A percentile compares a stretch with the other conserved stretches of the same genome.
These are phyloP conservation scores for Stomatorhinus ivindoensis DNA, from an alignment of 2,113 vertebrate species.

Conservation along the genomic window DNA sequence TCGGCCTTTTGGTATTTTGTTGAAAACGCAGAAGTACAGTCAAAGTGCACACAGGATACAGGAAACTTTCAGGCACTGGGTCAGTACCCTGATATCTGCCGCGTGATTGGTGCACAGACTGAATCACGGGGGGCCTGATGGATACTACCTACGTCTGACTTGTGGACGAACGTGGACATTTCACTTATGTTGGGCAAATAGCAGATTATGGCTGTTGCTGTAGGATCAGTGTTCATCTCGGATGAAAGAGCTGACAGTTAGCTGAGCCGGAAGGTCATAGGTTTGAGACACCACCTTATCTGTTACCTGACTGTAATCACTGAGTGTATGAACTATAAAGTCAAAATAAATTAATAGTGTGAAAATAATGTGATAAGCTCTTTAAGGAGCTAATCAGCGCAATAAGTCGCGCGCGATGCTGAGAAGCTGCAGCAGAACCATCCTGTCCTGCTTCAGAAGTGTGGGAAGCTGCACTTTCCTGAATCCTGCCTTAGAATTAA, in stretches of 20 bases:
- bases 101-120: neutral
- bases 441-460: neutral
- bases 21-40: neutral
- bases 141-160: neutral
- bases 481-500: neutral
- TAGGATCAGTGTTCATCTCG: neutral
- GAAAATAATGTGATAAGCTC: neutral
- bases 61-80: neutral
- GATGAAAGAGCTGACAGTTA: neutral
- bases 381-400: neutral
- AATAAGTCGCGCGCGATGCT: neutral
- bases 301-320: neutral
- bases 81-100: neutral
- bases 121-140: neutral
- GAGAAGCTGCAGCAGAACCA: neutral
- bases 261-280: neutral
- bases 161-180: neutral
- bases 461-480: neutral
- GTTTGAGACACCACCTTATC: neutral
- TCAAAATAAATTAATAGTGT: neutral
- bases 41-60: neutral
- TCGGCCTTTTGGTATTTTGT: neutral
- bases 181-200: neutral
- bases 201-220: neutral
- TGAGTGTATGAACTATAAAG: neutral